Conservation (phyloP, 2,888 invertebrate species). For the Acholoe squamosa region DNA sequence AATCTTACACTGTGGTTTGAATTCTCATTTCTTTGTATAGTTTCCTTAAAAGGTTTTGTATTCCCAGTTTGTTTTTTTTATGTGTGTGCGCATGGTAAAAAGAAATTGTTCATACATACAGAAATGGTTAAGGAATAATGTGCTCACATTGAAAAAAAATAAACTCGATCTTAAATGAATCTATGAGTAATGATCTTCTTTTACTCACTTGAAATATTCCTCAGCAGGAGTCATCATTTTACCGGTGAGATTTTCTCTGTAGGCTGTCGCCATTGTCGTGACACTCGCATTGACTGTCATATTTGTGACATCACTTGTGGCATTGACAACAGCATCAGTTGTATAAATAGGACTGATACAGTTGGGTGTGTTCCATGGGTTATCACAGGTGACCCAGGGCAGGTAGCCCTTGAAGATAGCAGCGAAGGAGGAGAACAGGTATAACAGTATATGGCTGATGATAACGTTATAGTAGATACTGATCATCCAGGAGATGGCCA, state of each 20-base stretch:
- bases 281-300: background rate
- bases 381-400: conserved; percentile 82
- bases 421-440: conserved; percentile 81
- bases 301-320: background rate
- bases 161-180: too few species aligned
- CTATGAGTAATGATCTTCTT: too few species aligned
- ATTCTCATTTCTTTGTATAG: too few species aligned
- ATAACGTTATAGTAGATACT: conserved; percentile 83
- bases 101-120: too few species aligned
- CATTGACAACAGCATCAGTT: background rate
- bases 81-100: too few species aligned
- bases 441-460: conserved; percentile 82
- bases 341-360: conserved; percentile 78
- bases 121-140: too few species aligned
- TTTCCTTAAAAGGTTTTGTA: too few species aligned
- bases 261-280: background rate
- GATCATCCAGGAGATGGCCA: conserved; percentile 81
- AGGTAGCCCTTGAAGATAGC: conserved; percentile 72
- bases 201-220: conserved; percentile 95
- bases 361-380: conserved; percentile 80
- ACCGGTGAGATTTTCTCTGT: conserved; percentile 28
- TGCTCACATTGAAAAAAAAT: too few species aligned
- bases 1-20: too few species aligned
- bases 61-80: too few species aligned
- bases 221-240: conserved; percentile 91